Evolutionary conservation across 92 coral and sea anemone genomes (phyloP).

Genomic region (Nematostella vectensis): DNA sequence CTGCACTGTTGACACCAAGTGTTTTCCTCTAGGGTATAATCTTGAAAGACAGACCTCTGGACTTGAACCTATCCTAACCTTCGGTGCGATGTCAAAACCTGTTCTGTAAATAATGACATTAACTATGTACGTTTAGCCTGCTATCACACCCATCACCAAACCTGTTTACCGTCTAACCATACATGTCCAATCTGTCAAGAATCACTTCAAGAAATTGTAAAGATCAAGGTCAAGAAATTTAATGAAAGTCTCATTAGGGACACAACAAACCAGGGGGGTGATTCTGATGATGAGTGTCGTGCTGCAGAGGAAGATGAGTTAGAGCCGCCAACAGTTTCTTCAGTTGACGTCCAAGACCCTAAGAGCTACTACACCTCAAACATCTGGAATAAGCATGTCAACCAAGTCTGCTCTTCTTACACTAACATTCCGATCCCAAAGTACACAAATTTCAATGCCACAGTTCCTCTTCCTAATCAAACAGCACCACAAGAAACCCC

Average conservation of each 20-base stretch:
- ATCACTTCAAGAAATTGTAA: constrained; percentile 5
- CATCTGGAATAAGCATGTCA: neutral
- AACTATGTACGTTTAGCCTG: constrained; percentile 13
- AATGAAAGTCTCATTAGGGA: constrained; percentile 15
- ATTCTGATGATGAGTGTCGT: neutral
- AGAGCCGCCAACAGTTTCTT: neutral
- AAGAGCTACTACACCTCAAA: neutral
- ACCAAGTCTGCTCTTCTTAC: neutral
- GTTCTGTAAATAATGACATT: neutral
- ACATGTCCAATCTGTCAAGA: constrained; percentile 20
- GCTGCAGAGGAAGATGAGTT: neutral
- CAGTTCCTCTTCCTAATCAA: neutral
- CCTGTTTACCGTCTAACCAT: constrained; percentile 9
- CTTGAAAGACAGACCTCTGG: neutral
- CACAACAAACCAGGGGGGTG: neutral
- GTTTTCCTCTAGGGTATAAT: constrained; percentile 18
- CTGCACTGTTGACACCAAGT: constrained; percentile 14
- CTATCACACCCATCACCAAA: constrained; percentile 16
- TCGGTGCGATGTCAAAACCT: constrained; percentile 17
- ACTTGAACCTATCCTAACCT: constrained; percentile 19
- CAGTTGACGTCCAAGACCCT: neutral
- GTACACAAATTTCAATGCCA: constrained; percentile 11
- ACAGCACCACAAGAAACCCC: neutral
- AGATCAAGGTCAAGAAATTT: constrained; percentile 17
- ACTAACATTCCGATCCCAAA: neutral